Evolutionary conservation across 2,113 vertebrate species (phyloP).

Genomic region (Megalops atlanticus): DNA sequence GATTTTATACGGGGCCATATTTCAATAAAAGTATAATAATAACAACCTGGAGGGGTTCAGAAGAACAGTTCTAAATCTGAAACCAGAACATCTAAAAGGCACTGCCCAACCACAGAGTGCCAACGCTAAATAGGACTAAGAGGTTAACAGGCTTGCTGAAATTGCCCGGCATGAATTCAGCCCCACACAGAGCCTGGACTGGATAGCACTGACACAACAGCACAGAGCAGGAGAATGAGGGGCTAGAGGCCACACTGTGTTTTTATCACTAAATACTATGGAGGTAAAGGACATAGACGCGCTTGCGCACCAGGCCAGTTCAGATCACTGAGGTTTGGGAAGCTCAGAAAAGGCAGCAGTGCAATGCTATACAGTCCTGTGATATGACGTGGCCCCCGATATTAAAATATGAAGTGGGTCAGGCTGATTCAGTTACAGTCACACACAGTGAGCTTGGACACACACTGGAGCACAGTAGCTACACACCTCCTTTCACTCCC

Average conservation of each 20-base stretch:
- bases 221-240: constrained; percentile 42
- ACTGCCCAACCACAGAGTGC: too few species aligned
- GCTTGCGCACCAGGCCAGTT: background rate
- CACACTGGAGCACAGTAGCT: background rate
- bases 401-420: too few species aligned
- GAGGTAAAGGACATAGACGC: constrained; percentile 11
- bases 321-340: too few species aligned
- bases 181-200: constrained; percentile 1
- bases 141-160: background rate
- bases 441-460: background rate
- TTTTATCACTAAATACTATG: constrained; percentile 25
- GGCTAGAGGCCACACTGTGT: constrained; percentile 40
- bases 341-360: too few species aligned
- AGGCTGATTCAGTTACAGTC: too few species aligned
- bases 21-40: constrained; percentile 1
- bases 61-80: background rate
- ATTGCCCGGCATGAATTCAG: background rate
- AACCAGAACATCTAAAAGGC: background rate
- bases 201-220: constrained; percentile 45
- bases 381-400: too few species aligned
- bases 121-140: background rate
- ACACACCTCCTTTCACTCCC: background rate
- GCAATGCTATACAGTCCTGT: too few species aligned
- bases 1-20: background rate
- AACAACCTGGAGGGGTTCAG: too few species aligned